These are phyloP conservation scores for Seriola dumerili DNA, from an alignment of 2,113 vertebrate genomes.

Conservation along the genomic window DNA sequence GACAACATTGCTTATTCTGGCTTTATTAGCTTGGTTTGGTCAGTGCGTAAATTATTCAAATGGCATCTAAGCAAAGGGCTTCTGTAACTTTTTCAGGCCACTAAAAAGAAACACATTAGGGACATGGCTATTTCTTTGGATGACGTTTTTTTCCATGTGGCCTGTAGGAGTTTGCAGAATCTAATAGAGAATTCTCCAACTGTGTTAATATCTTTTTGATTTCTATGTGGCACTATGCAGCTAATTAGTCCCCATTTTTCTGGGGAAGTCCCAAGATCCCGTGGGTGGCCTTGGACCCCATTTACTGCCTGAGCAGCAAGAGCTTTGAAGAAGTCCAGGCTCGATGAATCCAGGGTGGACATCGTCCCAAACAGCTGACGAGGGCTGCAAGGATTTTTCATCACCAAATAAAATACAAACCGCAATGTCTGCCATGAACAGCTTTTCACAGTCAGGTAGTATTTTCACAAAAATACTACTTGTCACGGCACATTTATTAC, in stretches of 20 bases:
- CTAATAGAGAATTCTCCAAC: neutral
- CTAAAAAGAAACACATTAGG: conserved; percentile 13
- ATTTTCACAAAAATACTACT: conserved; percentile 42
- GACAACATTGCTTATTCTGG: conserved; percentile 71
- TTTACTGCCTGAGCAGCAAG: neutral
- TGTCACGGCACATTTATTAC: conserved; percentile 73
- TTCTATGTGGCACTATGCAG: conserved; percentile 1
- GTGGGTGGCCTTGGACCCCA: conserved; percentile 32
- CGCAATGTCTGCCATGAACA: conserved; percentile 13
- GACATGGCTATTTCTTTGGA: neutral
- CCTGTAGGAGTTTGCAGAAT: neutral
- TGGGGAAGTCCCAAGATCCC: neutral
- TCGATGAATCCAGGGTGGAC: conserved; percentile 11
- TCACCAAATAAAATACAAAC: conserved; percentile 54
- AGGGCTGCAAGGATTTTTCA: conserved; percentile 24
- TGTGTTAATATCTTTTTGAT: conserved; percentile 21
- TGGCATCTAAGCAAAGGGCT: conserved; percentile 33
- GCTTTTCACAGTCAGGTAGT: conserved; percentile 46
- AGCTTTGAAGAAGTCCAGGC: conserved; percentile 30
- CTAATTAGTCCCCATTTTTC: conserved; percentile 20
- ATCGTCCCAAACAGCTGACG: conserved; percentile 27
- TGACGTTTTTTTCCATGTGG: neutral
- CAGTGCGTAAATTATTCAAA: conserved; percentile 58
- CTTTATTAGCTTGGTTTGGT: conserved; percentile 48
- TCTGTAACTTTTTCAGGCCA: conserved; percentile 34